Evolutionary conservation across 2,797 vertebrate species (phyloP).

Genomic region (Epinephelus malabaricus): DNA sequence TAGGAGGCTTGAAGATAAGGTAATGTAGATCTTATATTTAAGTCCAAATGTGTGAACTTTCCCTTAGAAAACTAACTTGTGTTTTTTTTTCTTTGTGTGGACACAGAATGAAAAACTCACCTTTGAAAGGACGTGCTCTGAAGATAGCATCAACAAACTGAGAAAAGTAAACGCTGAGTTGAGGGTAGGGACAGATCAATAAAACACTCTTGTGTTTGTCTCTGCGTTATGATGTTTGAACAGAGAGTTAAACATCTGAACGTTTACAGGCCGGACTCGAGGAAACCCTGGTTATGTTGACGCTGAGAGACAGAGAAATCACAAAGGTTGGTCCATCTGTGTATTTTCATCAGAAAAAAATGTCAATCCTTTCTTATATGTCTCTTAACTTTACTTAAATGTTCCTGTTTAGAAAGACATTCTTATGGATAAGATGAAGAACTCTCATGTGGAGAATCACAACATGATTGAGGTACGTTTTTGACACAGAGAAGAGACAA

Average conservation of each 20-base stretch:
- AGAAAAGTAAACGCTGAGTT: conserved; percentile 78
- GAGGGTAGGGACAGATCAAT: conserved; percentile 71
- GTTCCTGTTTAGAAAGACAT: conserved; percentile 76
- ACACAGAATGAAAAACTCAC: conserved; percentile 83
- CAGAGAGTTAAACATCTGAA: conserved; percentile 2
- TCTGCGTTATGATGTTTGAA: background rate
- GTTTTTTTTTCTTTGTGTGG: background rate
- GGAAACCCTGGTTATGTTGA: conserved; percentile 74
- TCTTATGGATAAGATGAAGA: conserved; percentile 84
- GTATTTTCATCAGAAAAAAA: background rate
- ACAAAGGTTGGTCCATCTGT: conserved; percentile 72
- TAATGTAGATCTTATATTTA: conserved; percentile 38
- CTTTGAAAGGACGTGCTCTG: conserved; percentile 78
- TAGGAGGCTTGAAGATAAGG: conserved; percentile 83
- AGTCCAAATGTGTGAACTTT: background rate
- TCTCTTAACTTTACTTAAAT: conserved; percentile 1
- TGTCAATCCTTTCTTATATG: background rate
- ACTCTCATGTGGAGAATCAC: conserved; percentile 81
- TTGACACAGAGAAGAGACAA: background rate
- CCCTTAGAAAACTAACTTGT: background rate
- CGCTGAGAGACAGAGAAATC: conserved; percentile 81
- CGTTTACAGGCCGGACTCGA: conserved; percentile 80
- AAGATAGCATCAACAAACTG: conserved; percentile 81
- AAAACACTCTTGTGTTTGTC: conserved; percentile 2
- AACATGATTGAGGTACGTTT: conserved; percentile 82